phyloP scores from a whole-genome alignment of 2,113 vertebrate genomes.

The Platichthys stellatus region DNA sequence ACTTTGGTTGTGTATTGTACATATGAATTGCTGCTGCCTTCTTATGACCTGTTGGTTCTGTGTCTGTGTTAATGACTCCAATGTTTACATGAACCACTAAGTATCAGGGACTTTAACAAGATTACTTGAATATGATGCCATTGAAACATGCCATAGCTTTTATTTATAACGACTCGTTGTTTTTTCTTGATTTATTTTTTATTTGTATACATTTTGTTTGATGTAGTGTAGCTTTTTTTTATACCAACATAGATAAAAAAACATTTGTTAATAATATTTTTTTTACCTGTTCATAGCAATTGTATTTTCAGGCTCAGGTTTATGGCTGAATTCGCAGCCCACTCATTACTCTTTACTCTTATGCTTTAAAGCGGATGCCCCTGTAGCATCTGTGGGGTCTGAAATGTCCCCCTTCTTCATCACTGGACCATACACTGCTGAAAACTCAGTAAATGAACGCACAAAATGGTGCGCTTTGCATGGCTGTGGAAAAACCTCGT shows the following conservation, averaged over 20 bases:
- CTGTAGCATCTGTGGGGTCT: conserved; percentile 45
- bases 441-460: background rate
- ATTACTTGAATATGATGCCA: conserved; percentile 90
- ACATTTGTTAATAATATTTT: conserved; percentile 56
- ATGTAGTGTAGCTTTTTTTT: conserved; percentile 70
- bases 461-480: conserved; percentile 11
- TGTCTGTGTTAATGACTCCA: conserved; percentile 77
- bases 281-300: conserved; percentile 55
- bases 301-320: conserved; percentile 71
- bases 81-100: conserved; percentile 85
- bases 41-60: conserved; percentile 74
- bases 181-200: conserved; percentile 16
- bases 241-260: conserved; percentile 55
- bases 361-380: conserved; percentile 74
- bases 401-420: conserved; percentile 42
- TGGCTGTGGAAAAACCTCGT: conserved; percentile 29
- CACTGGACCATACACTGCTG: conserved; percentile 58
- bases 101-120: conserved; percentile 86
- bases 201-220: conserved; percentile 39
- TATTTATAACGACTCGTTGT: conserved; percentile 74
- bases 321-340: conserved; percentile 56
- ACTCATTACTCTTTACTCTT: conserved; percentile 53
- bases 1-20: conserved; percentile 58
- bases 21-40: conserved; percentile 83
- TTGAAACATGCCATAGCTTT: conserved; percentile 81